Evolutionary conservation across 2,113 vertebrate genomes (phyloP), one percentile per base, ranked within the genome.

Genomic region (Archilochus colubris): DNA sequence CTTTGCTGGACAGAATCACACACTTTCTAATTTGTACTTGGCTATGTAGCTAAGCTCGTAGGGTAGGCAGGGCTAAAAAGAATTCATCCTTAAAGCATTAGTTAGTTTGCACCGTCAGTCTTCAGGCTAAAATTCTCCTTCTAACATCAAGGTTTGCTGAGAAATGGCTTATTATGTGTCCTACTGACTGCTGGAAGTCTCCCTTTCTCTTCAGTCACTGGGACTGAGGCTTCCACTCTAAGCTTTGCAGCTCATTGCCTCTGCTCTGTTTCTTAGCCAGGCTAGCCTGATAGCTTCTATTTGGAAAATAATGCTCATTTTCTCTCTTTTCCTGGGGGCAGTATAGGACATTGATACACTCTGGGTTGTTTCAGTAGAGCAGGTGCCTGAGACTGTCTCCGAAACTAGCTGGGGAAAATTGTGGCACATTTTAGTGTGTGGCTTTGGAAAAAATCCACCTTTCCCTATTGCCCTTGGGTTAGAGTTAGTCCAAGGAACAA

Each of bases 41-140:
- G 36, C 44, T 70, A 2, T 17, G 16, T 67, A 70, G 57, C 62
- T 31, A 24, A 76, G 50, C 48, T 79, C 0, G 0, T 55, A 85
- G 57, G 51, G 70, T 68, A 54, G 58, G 40, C 66, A 75, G 70
- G 79, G 54, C 79, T 88, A 67, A 87, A 96, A 84, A 70, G 51
- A 16, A 62, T 55, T 40, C 19, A 40, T 89, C n/a, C 28, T 20
- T 53, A 80, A 86, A 67, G n/a, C 46, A 53, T 82, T 86, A 80
- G 20, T 28, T 48, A 43, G 63, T 68, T 70, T 69, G 61, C 25
- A 57, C 33, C 25, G 38, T 81, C 64, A 53, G 13, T 77, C 40
- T 87, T 87, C 13, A 84, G 30, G 18, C n/a, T 93, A 66, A 87
- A 87, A 74, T 69, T 62, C 16, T 88, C n/a, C 58, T 94, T 88